Conservation (phyloP, 2,113 vertebrate species). For the Suncus etruscus region DNA sequence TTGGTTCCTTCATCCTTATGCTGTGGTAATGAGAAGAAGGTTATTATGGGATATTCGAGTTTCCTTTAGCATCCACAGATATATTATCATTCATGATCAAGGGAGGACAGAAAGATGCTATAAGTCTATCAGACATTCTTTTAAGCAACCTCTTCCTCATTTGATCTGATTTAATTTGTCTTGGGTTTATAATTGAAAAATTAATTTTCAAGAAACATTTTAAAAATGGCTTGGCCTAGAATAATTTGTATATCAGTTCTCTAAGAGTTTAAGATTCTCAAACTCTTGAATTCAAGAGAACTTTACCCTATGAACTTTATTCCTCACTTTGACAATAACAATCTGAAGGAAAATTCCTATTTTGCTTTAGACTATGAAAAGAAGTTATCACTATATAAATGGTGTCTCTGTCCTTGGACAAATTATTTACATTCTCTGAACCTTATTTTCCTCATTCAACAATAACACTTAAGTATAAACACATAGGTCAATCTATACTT, state of each 20-base stretch:
- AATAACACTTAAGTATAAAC: conserved; percentile 25
- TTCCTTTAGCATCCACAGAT: neutral
- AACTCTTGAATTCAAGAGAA: conserved; percentile 38
- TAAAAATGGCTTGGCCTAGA: conserved; percentile 33
- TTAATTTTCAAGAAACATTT: conserved; percentile 39
- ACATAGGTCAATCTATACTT: conserved; percentile 12
- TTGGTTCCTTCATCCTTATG: conserved; percentile 24
- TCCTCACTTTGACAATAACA: neutral
- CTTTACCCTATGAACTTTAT: neutral
- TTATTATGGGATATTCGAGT: neutral
- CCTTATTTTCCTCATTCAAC: conserved; percentile 38
- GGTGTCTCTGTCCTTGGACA: conserved; percentile 24
- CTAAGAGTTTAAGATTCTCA: neutral
- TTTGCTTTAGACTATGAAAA: conserved; percentile 47
- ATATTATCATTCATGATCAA: neutral
- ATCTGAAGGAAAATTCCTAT: conserved; percentile 27
- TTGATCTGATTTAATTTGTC: neutral
- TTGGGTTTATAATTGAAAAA: conserved; percentile 1
- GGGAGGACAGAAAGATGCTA: neutral
- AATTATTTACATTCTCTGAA: conserved; percentile 22
- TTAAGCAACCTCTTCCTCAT: neutral
- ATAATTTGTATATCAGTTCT: neutral
- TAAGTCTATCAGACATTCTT: neutral
- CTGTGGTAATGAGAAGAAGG: neutral
- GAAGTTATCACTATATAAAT: neutral